Evolutionary conservation across 2,113 vertebrate species (phyloP).

Genomic region (Microcebus lehilahytsara): DNA sequence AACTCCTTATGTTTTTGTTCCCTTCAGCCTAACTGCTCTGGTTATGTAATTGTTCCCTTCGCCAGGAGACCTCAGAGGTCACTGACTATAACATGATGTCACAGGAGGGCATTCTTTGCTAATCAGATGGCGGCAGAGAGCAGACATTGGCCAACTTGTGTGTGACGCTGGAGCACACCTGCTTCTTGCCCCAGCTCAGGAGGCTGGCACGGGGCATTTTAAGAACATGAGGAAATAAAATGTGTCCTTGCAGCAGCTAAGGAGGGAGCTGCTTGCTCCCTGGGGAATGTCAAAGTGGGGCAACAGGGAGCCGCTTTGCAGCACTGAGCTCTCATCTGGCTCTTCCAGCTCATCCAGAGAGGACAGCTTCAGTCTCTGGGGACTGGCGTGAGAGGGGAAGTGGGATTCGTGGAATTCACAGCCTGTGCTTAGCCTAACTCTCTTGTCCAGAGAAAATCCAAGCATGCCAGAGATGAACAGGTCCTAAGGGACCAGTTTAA

Average conservation of each 20-base stretch:
- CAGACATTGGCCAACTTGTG: background rate
- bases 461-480: background rate
- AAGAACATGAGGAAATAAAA: background rate
- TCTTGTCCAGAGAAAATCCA: background rate
- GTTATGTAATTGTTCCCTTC: constrained; percentile 63
- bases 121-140: background rate
- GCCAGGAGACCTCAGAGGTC: constrained; percentile 65
- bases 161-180: background rate
- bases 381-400: background rate
- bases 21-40: constrained; percentile 43
- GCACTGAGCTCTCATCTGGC: background rate
- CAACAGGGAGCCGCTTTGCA: fast-evolving
- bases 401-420: background rate
- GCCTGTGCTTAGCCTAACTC: background rate
- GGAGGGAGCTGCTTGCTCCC: background rate
- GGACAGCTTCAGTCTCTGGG: background rate
- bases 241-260: fast-evolving
- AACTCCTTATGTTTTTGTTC: constrained; percentile 32
- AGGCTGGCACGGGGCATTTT: background rate
- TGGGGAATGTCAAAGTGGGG: background rate
- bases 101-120: constrained; percentile 35
- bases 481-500: background rate
- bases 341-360: background rate
- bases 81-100: constrained; percentile 14
- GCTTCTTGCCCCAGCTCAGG: background rate